A percentile compares a stretch with the other conserved stretches of the same genome.
Conservation (phyloP, 2,888 invertebrate genomes). For the Athalia circularis region DNA sequence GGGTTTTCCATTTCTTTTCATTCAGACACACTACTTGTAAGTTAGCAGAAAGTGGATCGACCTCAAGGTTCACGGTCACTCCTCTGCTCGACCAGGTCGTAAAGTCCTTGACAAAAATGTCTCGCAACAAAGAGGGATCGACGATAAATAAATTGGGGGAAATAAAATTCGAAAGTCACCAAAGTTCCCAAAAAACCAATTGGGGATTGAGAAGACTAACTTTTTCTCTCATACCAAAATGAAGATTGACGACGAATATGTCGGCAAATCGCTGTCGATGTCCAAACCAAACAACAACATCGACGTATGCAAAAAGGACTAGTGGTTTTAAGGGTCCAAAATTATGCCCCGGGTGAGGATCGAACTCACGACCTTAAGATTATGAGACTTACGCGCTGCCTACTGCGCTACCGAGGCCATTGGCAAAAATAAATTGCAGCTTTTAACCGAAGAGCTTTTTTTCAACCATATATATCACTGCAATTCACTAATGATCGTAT, state of each 20-base stretch:
- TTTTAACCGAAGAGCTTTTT: background rate
- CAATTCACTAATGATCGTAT: background rate
- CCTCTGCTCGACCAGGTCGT: conserved; percentile 81
- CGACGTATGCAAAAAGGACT: background rate
- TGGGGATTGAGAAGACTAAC: background rate
- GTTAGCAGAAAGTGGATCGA: conserved; percentile 79
- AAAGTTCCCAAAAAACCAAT: conserved; percentile 77
- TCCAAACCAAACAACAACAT: background rate
- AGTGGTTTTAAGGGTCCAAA: conserved; percentile 58
- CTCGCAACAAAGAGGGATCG: conserved; percentile 77
- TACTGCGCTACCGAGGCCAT: conserved; percentile 89
- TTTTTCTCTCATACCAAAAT: conserved; percentile 3
- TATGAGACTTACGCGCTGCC: conserved; percentile 94
- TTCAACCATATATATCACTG: background rate
- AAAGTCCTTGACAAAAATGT: conserved; percentile 80
- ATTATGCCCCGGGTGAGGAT: conserved; percentile 91
- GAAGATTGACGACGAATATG: background rate
- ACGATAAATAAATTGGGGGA: conserved; percentile 79
- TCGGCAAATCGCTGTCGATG: background rate
- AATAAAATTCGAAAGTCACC: conserved; percentile 77
- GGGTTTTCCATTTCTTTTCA: conserved; percentile 80
- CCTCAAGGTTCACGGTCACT: conserved; percentile 78
- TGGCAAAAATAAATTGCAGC: conserved; percentile 40
- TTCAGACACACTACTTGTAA: conserved; percentile 78
- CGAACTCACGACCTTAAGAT: conserved; percentile 97